Evolutionary conservation across 2,888 invertebrate genomes (phyloP).

Genomic region (Morpho achilles): DNA sequence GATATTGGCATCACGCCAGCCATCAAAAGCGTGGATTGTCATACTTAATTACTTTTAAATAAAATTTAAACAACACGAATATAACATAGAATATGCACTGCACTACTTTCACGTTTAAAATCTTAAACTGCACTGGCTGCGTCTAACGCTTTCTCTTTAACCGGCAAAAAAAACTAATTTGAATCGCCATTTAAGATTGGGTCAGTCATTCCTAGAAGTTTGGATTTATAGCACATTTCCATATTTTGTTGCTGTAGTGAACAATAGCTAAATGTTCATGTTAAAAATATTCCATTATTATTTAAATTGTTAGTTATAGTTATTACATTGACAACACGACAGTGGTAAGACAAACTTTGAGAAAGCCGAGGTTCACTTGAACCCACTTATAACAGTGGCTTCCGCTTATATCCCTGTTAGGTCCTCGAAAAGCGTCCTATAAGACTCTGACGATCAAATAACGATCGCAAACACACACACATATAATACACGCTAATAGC

Average conservation of each 20-base stretch:
- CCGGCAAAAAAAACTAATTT: conserved; percentile 72
- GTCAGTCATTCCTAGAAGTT: conserved; percentile 61
- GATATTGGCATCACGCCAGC: conserved; percentile 44
- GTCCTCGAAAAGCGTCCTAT: too few relatives aligned
- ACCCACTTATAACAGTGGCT: too few relatives aligned
- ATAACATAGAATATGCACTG: conserved; percentile 29
- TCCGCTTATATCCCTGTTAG: too few relatives aligned
- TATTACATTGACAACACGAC: too few relatives aligned
- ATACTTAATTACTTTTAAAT: conserved; percentile 12
- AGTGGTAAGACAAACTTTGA: too few relatives aligned
- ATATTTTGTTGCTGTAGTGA: conserved; percentile 24
- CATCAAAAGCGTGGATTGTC: conserved; percentile 31
- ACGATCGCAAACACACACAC: too few relatives aligned
- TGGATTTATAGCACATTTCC: conserved; percentile 31
- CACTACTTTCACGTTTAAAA: conserved; percentile 64
- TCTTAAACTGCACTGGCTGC: conserved; percentile 53
- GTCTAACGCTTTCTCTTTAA: conserved; percentile 62
- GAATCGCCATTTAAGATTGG: conserved; percentile 72
- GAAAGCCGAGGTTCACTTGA: too few relatives aligned
- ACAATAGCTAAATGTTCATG: too few relatives aligned
- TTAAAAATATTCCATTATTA: too few relatives aligned
- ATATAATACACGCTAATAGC: too few relatives aligned
- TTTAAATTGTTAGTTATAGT: too few relatives aligned
- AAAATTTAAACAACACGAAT: conserved; percentile 27
- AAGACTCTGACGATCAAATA: too few relatives aligned